These are phyloP conservation scores for Caenorhabditis tropicalis DNA, from an alignment of 1,140 invertebrate genomes.

Conservation along the genomic window DNA sequence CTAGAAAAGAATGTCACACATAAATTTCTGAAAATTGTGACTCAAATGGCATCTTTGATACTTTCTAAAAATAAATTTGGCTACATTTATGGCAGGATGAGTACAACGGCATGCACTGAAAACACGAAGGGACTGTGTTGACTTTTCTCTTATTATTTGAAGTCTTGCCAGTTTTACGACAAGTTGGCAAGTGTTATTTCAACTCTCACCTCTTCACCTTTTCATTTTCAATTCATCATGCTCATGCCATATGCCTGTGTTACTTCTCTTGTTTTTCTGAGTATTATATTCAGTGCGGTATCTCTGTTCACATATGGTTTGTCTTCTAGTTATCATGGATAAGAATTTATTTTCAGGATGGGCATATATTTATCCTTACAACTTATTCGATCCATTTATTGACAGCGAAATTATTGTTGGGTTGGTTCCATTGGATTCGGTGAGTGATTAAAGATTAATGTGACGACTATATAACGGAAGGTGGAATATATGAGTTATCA, in stretches of 20 bases:
- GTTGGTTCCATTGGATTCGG: constrained; percentile 4
- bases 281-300: background rate
- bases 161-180: background rate
- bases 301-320: constrained; percentile 2
- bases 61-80: background rate
- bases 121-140: background rate
- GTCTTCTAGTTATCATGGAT: background rate
- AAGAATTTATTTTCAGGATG: background rate
- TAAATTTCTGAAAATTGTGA: background rate
- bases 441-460: background rate
- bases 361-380: background rate
- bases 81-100: background rate
- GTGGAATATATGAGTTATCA: no score
- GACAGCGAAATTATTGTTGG: constrained; percentile 1
- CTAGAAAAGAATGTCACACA: no score
- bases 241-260: background rate
- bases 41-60: background rate
- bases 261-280: background rate
- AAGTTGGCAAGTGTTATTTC: background rate
- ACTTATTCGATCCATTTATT: background rate
- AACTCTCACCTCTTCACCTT: background rate
- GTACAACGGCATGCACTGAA: background rate
- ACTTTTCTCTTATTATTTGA: constrained; percentile 20
- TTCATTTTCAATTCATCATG: background rate
- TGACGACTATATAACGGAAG: background rate